Evolutionary conservation across 30 jellyfish, hydroid and myxozoan genomes (phyloP).

Genomic region (Rhopilema esculentum): DNA sequence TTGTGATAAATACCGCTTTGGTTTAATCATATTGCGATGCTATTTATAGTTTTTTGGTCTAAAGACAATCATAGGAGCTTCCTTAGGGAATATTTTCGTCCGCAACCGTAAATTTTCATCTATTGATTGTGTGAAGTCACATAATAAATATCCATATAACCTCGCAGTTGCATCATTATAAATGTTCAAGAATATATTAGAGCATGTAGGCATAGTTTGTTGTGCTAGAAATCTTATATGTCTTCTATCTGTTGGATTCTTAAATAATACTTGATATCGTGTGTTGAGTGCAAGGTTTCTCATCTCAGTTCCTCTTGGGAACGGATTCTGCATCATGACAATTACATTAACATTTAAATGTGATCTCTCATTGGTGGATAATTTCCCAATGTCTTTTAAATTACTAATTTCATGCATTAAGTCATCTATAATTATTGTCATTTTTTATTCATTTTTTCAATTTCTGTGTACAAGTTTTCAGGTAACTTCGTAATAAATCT

Average conservation of each 20-base stretch:
- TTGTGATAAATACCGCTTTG: slow-evolving; percentile 2
- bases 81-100: slow-evolving; percentile 36
- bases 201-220: slow-evolving; percentile 3
- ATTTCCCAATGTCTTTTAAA: not conserved
- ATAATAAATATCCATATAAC: slow-evolving; percentile 31
- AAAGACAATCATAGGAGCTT: slow-evolving; percentile 22
- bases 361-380: slow-evolving; percentile 45
- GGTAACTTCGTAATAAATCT: slow-evolving; percentile 9
- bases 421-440: slow-evolving; percentile 23
- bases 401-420: slow-evolving; percentile 39
- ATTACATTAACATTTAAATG: slow-evolving; percentile 16
- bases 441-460: not conserved
- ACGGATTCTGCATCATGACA: slow-evolving; percentile 22
- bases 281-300: slow-evolving; percentile 18
- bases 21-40: not conserved
- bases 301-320: slow-evolving; percentile 33
- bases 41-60: slow-evolving; percentile 6
- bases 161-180: slow-evolving; percentile 35
- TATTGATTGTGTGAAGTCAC: slow-evolving; percentile 35
- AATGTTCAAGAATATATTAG: slow-evolving; percentile 8
- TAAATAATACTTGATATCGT: slow-evolving; percentile 35
- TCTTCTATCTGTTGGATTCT: slow-evolving; percentile 37
- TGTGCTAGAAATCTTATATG: slow-evolving; percentile 28
- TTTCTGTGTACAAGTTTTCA: slow-evolving; percentile 18
- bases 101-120: slow-evolving; percentile 20